Base-by-base conservation (phyloP, 2,113 vertebrate genomes). In the Phrynocephalus versicolor region DNA sequence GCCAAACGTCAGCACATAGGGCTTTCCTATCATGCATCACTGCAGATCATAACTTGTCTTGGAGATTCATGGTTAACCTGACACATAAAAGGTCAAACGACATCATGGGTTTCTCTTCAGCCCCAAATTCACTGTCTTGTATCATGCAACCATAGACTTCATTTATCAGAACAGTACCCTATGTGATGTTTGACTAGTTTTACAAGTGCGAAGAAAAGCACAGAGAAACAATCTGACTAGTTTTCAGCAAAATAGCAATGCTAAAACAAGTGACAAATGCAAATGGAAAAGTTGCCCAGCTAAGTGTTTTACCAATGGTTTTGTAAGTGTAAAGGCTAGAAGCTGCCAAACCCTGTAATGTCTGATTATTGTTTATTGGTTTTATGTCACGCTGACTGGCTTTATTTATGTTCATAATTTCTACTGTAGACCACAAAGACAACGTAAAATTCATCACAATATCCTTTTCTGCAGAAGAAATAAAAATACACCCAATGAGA, bases 351-450 rank as follows among this genome's bases (percentile, higher is more conserved):
- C 27, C 72, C 37, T 19, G 12, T 25, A 27, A 19, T 45, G 71
- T 79, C 85, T 16, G 64, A 85, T 83, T 83, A 82, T 10, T 51
- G 45, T 51, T 51, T 51, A 51, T 87, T 51, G 77, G 8, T 83
- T 83, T n/a, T 81, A 87, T 80, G 19, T 14, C 67, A 21, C 57
- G 69, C 13, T 33, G 80, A 33, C 58, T 64, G 60, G 74, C 76
- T 90, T 89, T 90, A 70, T 85, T 87, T 79, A 86, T 80, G 70
- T 70, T 18, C 27, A 79, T 84, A 73, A 18, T 88, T 67, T 55
- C 67, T 90, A 86, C 81, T 79, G 79, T 30, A 85, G 86, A 62
- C 80, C 89, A 79, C 19, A 27, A 37, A 86, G 0, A 0, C n/a
- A 83, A 88, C n/a, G 84, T 71, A 90, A 85, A 80, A 87, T 71